phyloP scores from a whole-genome alignment of 2,113 vertebrate genomes.

The Hyperopisus bebe region DNA sequence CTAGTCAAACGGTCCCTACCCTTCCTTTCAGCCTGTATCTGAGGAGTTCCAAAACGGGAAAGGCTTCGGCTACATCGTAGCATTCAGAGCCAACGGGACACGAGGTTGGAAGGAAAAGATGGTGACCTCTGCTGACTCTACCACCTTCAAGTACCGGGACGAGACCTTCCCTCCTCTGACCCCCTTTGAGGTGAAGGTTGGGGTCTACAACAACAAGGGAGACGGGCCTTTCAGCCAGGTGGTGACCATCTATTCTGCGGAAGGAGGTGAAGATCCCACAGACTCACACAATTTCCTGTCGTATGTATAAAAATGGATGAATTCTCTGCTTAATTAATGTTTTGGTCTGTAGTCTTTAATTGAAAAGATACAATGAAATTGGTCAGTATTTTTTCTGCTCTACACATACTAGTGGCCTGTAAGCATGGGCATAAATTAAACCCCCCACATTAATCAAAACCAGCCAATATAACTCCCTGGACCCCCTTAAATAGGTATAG shows the following conservation, averaged over 20 bases:
- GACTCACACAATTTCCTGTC: neutral
- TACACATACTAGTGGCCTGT: neutral
- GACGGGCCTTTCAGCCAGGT: slow-evolving; percentile 90
- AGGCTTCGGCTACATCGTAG: slow-evolving; percentile 94
- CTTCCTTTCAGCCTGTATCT: slow-evolving; percentile 76
- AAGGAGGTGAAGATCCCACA: slow-evolving; percentile 73
- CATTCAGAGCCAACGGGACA: slow-evolving; percentile 88
- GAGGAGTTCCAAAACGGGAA: slow-evolving; percentile 96
- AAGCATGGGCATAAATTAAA: neutral
- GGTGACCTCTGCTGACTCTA: slow-evolving; percentile 90
- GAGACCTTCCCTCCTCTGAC: slow-evolving; percentile 92
- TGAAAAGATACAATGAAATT: neutral
- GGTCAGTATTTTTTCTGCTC: neutral
- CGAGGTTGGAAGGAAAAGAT: slow-evolving; percentile 96
- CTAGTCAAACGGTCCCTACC: neutral
- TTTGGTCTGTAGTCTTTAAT: neutral
- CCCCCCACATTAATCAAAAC: neutral
- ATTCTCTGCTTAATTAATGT: neutral
- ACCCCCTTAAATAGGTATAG: neutral
- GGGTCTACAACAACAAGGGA: slow-evolving; percentile 95
- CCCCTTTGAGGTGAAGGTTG: slow-evolving; percentile 92
- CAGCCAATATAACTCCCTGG: neutral
- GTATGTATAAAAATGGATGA: neutral
- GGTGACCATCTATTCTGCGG: slow-evolving; percentile 86
- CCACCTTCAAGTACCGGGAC: slow-evolving; percentile 89